Evolutionary conservation across 2,888 invertebrate genomes (phyloP).

Genomic region (Antheraea assamensis): DNA sequence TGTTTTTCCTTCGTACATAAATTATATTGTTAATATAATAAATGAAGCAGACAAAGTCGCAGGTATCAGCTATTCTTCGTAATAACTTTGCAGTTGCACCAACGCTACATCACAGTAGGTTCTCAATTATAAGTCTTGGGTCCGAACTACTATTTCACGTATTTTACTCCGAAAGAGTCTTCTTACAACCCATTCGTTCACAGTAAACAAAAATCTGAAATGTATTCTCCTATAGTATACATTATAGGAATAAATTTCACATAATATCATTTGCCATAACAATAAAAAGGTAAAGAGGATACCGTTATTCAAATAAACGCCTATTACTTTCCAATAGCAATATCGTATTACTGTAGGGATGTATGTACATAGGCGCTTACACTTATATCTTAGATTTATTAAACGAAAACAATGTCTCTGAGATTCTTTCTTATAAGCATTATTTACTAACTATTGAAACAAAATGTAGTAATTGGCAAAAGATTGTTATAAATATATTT

Average conservation of each 20-base stretch:
- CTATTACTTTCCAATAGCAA: slow-evolving; percentile 22
- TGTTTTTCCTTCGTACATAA: too few species aligned
- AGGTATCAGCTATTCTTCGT: too few species aligned
- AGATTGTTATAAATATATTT: too few species aligned
- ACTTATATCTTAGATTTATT: background rate
- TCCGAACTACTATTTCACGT: too few species aligned
- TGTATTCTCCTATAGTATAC: background rate
- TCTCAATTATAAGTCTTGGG: too few species aligned
- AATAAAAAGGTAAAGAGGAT: slow-evolving; percentile 19
- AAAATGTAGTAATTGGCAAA: too few species aligned
- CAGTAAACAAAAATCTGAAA: background rate
- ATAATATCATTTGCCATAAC: background rate
- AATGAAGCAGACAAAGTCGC: too few species aligned
- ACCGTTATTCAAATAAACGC: slow-evolving; percentile 21
- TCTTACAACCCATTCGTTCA: background rate
- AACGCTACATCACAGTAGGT: too few species aligned
- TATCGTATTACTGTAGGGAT: slow-evolving; percentile 10
- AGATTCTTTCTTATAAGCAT: background rate
- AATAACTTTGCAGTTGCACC: too few species aligned
- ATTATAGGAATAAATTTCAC: background rate
- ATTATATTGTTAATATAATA: too few species aligned
- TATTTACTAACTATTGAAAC: background rate
- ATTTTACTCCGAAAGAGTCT: too few species aligned
- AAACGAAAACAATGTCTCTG: background rate
- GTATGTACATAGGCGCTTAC: background rate